phyloP scores from a whole-genome alignment of 2,113 vertebrate genomes.

The Pseudopipra pipra region DNA sequence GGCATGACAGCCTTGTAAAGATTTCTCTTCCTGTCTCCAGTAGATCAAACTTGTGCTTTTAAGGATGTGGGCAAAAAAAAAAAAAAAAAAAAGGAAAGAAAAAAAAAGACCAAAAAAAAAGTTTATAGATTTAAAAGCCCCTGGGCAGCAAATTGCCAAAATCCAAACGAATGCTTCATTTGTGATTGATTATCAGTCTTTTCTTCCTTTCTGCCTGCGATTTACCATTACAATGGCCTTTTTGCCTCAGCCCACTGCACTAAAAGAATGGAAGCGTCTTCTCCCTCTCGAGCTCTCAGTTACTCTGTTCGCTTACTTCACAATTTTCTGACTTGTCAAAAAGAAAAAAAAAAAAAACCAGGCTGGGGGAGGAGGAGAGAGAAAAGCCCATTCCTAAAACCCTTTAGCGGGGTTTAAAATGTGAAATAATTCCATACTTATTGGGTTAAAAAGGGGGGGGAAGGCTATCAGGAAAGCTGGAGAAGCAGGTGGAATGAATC shows the following conservation, averaged over 20 bases:
- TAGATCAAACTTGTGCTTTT: background rate
- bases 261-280: constrained; percentile 81
- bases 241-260: constrained; percentile 84
- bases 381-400: background rate
- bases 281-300: constrained; percentile 41
- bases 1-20: background rate
- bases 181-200: constrained; percentile 75
- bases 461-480: background rate
- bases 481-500: constrained; percentile 61
- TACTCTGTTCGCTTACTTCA: constrained; percentile 50
- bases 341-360: background rate
- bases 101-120: background rate
- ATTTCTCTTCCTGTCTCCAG: background rate
- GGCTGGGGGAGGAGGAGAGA: background rate
- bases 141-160: constrained; percentile 40
- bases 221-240: constrained; percentile 94
- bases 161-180: constrained; percentile 53
- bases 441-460: background rate
- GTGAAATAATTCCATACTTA: background rate
- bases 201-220: constrained; percentile 75
- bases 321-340: constrained; percentile 62
- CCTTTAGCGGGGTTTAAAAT: background rate
- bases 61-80: background rate
- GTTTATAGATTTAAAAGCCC: constrained; percentile 34
- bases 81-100: background rate